Evolutionary conservation across 2,888 invertebrate species (phyloP), one percentile per base, ranked within the genome.

Genomic region (Agelastica alni): DNA sequence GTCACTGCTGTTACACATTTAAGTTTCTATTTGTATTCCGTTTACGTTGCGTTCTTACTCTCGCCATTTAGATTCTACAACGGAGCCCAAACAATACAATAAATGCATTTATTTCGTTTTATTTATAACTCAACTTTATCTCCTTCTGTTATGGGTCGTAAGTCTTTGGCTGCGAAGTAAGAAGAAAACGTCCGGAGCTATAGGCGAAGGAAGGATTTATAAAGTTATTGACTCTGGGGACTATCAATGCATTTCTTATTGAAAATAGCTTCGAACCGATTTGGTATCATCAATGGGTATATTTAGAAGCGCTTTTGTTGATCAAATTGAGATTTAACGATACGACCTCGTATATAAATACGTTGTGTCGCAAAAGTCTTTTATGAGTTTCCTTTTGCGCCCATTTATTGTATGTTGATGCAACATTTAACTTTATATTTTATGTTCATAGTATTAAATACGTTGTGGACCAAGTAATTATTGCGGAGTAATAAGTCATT

Each of bases 21-120:
- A 14, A 37, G 43, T 22, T 20, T 44, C 56, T 53, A 64, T 64
- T 61, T 60, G 62, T 62, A 64, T 64, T 64, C 64, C 39, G 59
- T 41, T 56, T 53, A 48, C 55, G 54, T 36, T 26, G 49, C 54
- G 53, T 51, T 60, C 59, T 62, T 53, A 59, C 59, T 51, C 51
- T 53, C 30, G 55, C 55, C 59, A 56, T 61, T 61, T 58, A 57
- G 60, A 62, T 61, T 59, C 57, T 46, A 51, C 53, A 39, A 47
- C 54, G 56, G 52, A n/a, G 49, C 49, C 56, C 49, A 49, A 52
- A 51, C 54, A 47, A 59, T 48, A 58, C 56, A 56, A 59, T 53
- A 60, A 57, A 60, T 59, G 54, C 46, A 34, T 53, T 59, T 59
- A n/a, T n/a, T n/a, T n/a, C n/a, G 32, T 46, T 53, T 57, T 53